Base-by-base conservation (phyloP, 2,888 invertebrate species). In the Acanthosepion esculentum region DNA sequence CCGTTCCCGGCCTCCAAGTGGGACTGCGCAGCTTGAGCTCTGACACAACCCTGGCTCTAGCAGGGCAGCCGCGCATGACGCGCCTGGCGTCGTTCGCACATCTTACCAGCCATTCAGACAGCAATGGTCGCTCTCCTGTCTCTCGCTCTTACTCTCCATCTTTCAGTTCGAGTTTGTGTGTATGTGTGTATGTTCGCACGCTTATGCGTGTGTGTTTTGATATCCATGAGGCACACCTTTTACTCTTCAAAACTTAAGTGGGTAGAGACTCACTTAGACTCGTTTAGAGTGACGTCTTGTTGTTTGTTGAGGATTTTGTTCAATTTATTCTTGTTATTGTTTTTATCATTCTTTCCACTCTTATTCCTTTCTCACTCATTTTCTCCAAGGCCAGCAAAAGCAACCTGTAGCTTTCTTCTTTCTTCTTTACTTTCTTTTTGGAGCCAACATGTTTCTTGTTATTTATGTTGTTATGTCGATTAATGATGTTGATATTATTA, bases 1-100 rank as follows among this genome's bases (percentile, higher is more conserved):
- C 78, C n/a, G 78, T 78, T 78, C 78, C 78, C 78, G n/a, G 78
- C 78, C 78, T 78, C 78, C 78, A 78, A 78, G 78, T n/a, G 78
- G 78, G 78, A 78, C 78, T 78, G 78, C 78, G 8, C 78, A 78
- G 78, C 78, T 78, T 78, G 78, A 33, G 78, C 78, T 33, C 78
- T 78, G 78, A 78, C 78, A 78, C 78, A 78, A 78, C 33, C 78
- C 78, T 78, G n/a, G n/a, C 78, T 78, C 78, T 78, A 78, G 78
- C 78, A n/a, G 59, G 78, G 78, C 78, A 78, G 78, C n/a, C n/a
- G 78, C 78, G 78, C 78, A 78, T 78, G 78, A 78, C 78, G 78
- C 78, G 78, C 2, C 78, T 78, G 78, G 78, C 78, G 78, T 78
- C 78, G 78, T 78, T 78, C 78, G 78, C 78, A 78, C 78, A 78